A percentile compares a stretch with the other conserved stretches of the same genome.
These are phyloP conservation scores for Antechinus flavipes DNA, from an alignment of 2,113 vertebrate species.

Conservation along the genomic window DNA sequence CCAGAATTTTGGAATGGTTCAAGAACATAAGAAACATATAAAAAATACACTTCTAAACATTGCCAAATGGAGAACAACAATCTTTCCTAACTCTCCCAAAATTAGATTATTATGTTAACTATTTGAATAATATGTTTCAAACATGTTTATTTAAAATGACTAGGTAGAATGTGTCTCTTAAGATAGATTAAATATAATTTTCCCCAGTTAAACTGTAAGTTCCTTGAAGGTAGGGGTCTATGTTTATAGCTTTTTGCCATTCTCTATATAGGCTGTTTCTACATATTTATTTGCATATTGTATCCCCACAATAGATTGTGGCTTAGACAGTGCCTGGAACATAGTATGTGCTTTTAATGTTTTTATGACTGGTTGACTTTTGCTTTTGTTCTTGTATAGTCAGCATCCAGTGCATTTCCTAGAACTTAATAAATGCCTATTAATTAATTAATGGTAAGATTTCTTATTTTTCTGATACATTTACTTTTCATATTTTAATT, in stretches of 20 bases:
- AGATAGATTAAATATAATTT: not conserved
- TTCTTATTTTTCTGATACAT: slow-evolving; percentile 15
- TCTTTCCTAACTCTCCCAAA: not conserved
- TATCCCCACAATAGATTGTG: no score
- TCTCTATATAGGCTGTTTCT: no score
- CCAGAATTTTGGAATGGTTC: not conserved
- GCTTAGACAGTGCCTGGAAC: no score
- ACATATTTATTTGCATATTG: no score
- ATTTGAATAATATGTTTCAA: not conserved
- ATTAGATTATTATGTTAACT: not conserved
- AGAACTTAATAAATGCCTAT: no score
- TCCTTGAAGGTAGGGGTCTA: no score
- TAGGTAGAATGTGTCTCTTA: slow-evolving; percentile 11
- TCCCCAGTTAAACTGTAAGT: no score
- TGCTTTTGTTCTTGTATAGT: no score
- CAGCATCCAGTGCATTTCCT: no score
- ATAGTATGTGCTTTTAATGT: no score
- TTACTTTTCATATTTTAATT: slow-evolving; percentile 40
- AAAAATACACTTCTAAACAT: not conserved
- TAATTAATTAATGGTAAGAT: not conserved
- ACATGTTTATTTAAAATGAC: not conserved
- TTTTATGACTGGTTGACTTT: no score
- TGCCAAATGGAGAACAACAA: not conserved
- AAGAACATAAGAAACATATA: slow-evolving; percentile 20
- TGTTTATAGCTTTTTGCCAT: no score